Percentiles rank a stretch among this genome's conserved stretches.
phyloP scores from a whole-genome alignment of 2,113 vertebrate species.

The Bubo bubo region DNA sequence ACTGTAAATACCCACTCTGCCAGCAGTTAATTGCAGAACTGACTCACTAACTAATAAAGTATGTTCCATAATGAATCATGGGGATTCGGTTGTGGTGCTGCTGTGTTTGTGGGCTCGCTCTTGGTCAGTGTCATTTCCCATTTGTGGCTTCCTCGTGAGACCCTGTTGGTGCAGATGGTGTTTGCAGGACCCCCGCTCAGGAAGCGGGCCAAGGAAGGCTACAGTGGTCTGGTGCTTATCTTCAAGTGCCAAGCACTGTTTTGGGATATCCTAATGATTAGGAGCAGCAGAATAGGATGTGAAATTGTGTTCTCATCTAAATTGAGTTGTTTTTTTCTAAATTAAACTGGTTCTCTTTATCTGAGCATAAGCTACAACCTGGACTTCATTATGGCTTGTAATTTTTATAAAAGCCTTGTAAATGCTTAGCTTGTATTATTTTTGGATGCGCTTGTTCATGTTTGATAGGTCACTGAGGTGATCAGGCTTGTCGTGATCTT shows the following conservation, averaged over 20 bases:
- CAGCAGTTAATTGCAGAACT: background rate
- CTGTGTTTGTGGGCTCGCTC: background rate
- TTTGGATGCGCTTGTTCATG: background rate
- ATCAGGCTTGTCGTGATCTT: background rate
- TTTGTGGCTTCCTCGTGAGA: background rate
- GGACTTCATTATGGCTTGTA: background rate
- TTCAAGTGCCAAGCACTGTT: background rate
- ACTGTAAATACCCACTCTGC: background rate
- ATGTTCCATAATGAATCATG: rapidly evolving
- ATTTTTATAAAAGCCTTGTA: background rate
- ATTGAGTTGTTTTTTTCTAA: background rate
- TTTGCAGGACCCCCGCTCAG: background rate
- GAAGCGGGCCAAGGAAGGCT: background rate
- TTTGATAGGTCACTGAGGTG: background rate
- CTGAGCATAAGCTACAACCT: background rate
- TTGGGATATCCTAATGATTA: background rate
- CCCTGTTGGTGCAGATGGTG: background rate
- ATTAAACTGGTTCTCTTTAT: background rate
- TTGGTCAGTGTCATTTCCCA: background rate
- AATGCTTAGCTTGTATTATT: background rate
- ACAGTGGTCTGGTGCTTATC: background rate
- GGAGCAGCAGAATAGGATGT: background rate
- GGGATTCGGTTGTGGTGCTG: background rate
- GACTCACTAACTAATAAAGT: background rate
- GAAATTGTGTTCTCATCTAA: background rate